These are phyloP conservation scores for Rhincodon typus DNA, from an alignment of 2,797 vertebrate species.

Conservation along the genomic window DNA sequence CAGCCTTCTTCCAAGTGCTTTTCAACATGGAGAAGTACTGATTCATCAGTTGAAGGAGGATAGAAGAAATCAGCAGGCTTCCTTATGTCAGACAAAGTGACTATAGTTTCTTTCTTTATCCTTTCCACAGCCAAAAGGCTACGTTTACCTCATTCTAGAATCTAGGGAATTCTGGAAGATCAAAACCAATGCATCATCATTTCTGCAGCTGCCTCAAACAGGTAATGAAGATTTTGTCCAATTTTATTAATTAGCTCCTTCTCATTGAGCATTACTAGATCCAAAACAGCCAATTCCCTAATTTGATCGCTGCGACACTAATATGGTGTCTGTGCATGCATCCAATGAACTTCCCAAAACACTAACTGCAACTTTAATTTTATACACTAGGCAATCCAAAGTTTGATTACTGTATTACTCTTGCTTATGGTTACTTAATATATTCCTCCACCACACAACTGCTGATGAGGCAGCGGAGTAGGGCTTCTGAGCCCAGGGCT, in stretches of 20 bases:
- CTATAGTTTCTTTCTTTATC: neutral
- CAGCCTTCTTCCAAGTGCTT: neutral
- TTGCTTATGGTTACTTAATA: too few species aligned
- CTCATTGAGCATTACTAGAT: too few species aligned
- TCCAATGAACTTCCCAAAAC: neutral
- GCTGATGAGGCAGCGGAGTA: too few species aligned
- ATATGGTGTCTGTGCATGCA: neutral
- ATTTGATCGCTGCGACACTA: too few species aligned
- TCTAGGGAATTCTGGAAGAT: neutral
- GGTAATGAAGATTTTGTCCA: fast-evolving
- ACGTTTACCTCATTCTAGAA: neutral
- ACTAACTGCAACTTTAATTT: neutral
- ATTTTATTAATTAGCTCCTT: neutral
- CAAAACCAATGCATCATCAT: neutral
- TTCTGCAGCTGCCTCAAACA: neutral
- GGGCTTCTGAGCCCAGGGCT: too few species aligned
- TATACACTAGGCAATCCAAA: too few species aligned
- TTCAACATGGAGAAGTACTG: neutral
- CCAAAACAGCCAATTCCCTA: neutral
- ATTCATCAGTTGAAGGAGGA: neutral
- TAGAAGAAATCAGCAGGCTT: neutral
- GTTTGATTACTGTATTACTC: neutral
- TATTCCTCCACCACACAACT: neutral
- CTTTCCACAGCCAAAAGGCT: neutral
- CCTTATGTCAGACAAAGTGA: neutral